Evolutionary conservation across 2,113 vertebrate species (phyloP).

Genomic region (Mixornis gularis): DNA sequence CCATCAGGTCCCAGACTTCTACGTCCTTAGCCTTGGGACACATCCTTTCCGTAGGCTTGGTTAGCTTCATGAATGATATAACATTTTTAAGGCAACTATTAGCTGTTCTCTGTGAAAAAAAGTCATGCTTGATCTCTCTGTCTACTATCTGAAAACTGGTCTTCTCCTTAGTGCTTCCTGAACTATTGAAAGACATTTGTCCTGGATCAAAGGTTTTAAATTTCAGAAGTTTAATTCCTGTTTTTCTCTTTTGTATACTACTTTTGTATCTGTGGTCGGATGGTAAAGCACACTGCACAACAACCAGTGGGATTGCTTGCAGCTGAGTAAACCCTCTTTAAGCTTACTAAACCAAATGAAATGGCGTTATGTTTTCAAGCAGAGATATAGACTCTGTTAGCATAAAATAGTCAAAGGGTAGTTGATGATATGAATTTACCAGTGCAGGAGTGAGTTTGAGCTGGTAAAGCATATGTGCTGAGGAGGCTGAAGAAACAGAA

Average conservation of each 20-base stretch:
- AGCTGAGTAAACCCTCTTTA: slow-evolving; percentile 6
- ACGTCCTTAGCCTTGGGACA: not conserved
- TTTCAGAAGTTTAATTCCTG: not conserved
- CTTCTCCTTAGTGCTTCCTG: not conserved
- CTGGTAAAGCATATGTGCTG: slow-evolving; percentile 55
- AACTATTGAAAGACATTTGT: not conserved
- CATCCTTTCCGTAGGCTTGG: not conserved
- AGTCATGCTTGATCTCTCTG: not conserved
- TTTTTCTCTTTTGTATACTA: not conserved
- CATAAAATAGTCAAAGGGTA: slow-evolving; percentile 40
- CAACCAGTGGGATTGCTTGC: not conserved
- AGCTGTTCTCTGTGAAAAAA: not conserved
- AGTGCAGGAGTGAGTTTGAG: not conserved
- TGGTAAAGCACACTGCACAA: not conserved
- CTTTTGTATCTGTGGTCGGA: not conserved
- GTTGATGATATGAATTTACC: slow-evolving; percentile 1
- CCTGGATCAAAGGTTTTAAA: not conserved
- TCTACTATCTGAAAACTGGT: not conserved
- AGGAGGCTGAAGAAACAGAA: slow-evolving; percentile 48
- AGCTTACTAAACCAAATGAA: not conserved
- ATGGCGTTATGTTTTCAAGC: not conserved
- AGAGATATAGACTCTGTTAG: slow-evolving; percentile 12
- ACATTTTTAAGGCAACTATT: not conserved
- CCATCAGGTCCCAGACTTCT: not conserved
- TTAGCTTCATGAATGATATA: not conserved